Conservation (phyloP, 92 coral and sea anemone genomes). For the Palythoa caribaeorum region DNA sequence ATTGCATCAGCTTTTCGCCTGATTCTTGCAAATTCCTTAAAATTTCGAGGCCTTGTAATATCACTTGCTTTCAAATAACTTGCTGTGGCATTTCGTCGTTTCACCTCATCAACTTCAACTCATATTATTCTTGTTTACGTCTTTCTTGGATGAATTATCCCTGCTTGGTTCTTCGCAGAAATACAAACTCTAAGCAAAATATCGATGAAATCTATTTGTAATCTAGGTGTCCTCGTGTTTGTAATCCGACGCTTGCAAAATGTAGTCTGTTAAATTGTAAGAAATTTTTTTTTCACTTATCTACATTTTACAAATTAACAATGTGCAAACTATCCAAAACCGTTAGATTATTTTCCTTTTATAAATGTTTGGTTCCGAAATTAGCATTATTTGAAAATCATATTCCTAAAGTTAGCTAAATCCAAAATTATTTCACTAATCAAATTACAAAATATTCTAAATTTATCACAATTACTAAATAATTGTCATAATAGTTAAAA, state of each 20-base stretch:
- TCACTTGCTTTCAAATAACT: background rate
- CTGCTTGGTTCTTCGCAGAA: slow-evolving; percentile 2
- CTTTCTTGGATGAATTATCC: background rate
- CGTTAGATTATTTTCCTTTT: background rate
- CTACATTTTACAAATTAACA: background rate
- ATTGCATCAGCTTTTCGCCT: background rate
- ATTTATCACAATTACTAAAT: background rate
- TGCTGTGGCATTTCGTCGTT: background rate
- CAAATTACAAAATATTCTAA: slow-evolving; percentile 34
- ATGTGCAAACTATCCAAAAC: background rate
- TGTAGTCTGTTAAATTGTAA: background rate
- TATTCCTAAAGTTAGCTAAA: background rate
- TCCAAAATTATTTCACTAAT: background rate
- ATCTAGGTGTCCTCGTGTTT: background rate
- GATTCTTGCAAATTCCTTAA: background rate
- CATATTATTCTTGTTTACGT: background rate
- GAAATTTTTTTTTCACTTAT: background rate
- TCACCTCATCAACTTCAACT: too few relatives aligned
- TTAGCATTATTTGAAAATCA: background rate
- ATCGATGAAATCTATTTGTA: background rate
- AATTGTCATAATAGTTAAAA: background rate
- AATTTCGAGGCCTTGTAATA: background rate
- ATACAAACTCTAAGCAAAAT: background rate
- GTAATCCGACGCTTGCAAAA: background rate
- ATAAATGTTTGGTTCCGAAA: background rate